Percentiles rank a stretch among this genome's conserved stretches.
phyloP scores from a whole-genome alignment of 2,888 invertebrate species.

The Ceriagrion tenellum region DNA sequence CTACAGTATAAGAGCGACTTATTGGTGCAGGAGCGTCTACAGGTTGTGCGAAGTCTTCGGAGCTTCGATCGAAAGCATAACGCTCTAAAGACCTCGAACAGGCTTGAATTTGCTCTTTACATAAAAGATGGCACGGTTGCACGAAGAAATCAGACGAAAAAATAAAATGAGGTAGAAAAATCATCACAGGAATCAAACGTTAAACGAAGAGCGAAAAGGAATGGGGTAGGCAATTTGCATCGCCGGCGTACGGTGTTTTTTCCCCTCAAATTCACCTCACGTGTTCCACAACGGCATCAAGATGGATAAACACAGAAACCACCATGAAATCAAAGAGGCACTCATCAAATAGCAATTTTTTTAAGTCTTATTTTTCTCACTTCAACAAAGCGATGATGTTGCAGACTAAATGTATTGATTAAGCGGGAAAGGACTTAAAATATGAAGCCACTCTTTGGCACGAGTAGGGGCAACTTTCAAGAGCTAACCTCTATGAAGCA shows the following conservation, averaged over 20 bases:
- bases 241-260: neutral
- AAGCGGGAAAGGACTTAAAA: no score
- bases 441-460: no score
- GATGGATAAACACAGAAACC: neutral
- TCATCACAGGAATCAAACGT: neutral
- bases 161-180: neutral
- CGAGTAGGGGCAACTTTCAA: no score
- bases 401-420: no score
- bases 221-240: no score
- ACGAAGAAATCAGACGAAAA: neutral
- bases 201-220: no score
- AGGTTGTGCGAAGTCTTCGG: no score
- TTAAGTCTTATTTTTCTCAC: neutral
- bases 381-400: no score
- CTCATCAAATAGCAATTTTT: neutral
- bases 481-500: no score
- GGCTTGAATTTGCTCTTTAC: neutral
- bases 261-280: neutral
- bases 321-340: neutral
- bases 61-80: no score
- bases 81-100: neutral
- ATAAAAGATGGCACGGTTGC: neutral
- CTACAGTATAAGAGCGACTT: no score
- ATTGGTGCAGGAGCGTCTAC: no score
- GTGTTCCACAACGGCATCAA: neutral